These are phyloP conservation scores for Erpobdella octoculata DNA, from an alignment of 2,888 invertebrate genomes.

Conservation along the genomic window DNA sequence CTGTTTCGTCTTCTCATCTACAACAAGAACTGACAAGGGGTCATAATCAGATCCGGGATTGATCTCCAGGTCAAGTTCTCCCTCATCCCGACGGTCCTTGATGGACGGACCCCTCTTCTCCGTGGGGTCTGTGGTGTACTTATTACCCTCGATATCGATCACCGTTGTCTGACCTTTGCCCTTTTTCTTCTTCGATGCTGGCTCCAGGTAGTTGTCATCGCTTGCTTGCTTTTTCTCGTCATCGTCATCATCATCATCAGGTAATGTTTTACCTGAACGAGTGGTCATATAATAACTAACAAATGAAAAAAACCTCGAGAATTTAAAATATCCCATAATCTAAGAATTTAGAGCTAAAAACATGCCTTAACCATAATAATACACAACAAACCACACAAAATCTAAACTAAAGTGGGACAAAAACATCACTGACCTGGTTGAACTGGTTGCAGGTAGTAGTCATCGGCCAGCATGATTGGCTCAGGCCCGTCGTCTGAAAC, in stretches of 20 bases:
- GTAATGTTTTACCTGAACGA: too few species aligned
- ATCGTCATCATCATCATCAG: too few species aligned
- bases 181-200: not conserved
- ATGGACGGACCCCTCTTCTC: not conserved
- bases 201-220: not conserved
- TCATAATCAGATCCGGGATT: not conserved
- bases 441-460: slow-evolving; percentile 23
- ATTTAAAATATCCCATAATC: too few species aligned
- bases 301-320: too few species aligned
- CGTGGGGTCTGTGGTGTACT: slow-evolving; percentile 17
- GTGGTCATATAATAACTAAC: too few species aligned
- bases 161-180: too few species aligned
- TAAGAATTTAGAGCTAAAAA: too few species aligned
- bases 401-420: not conserved
- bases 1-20: not conserved
- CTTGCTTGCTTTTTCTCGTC: not conserved
- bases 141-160: not conserved
- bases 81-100: not conserved
- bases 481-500: slow-evolving; percentile 10
- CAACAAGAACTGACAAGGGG: not conserved
- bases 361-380: not conserved
- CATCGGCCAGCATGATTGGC: slow-evolving; percentile 2
- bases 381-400: not conserved
- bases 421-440: not conserved
- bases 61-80: not conserved